These are phyloP conservation scores for Galerucella nymphaeae DNA, from an alignment of 2,888 invertebrate genomes.

Conservation along the genomic window DNA sequence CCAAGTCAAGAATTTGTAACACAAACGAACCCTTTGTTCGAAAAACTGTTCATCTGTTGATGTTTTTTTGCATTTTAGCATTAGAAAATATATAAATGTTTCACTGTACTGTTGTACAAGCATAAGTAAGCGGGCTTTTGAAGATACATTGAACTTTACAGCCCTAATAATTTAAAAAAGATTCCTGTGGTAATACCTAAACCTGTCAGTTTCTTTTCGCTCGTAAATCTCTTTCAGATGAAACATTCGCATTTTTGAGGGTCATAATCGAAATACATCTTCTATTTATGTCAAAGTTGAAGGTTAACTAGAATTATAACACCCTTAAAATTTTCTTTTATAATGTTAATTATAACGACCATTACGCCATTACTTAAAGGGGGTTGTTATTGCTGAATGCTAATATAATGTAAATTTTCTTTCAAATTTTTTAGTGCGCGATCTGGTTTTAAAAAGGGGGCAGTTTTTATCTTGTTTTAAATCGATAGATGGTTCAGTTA, in stretches of 20 bases:
- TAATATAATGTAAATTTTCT: conserved; percentile 22
- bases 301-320: conserved; percentile 26
- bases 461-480: conserved; percentile 6
- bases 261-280: conserved; percentile 14
- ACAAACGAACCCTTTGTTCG: too few relatives aligned
- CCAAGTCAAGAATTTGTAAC: too few relatives aligned
- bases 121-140: neutral
- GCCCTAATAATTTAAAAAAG: neutral
- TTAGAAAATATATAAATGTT: too few relatives aligned
- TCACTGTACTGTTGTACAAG: too few relatives aligned
- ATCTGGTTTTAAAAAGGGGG: conserved; percentile 24
- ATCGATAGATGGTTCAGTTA: conserved; percentile 11
- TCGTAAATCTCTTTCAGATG: neutral
- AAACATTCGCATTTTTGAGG: conserved; percentile 5
- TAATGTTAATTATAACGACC: conserved; percentile 31
- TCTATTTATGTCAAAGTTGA: conserved; percentile 21
- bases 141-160: neutral
- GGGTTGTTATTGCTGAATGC: conserved; percentile 26
- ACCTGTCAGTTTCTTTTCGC: neutral
- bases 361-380: conserved; percentile 24
- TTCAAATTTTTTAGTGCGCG: conserved; percentile 11
- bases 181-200: neutral
- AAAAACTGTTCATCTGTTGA: too few relatives aligned
- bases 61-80: too few relatives aligned
- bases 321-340: conserved; percentile 25